Evolutionary conservation across 2,113 vertebrate genomes (phyloP).

Genomic region (Archocentrus centrarchus): DNA sequence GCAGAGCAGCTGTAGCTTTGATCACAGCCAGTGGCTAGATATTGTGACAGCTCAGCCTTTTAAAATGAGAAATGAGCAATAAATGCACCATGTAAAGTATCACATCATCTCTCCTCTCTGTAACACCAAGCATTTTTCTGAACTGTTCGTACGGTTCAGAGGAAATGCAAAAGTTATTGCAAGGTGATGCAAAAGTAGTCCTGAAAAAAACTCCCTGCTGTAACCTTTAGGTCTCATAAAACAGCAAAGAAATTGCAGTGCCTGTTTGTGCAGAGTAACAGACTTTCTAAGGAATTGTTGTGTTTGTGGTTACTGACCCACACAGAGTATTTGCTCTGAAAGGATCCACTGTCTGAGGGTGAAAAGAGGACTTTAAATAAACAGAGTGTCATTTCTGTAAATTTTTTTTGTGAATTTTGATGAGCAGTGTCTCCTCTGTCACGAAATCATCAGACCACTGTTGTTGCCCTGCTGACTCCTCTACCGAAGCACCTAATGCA

Average conservation of each 20-base stretch:
- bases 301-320: constrained; percentile 11
- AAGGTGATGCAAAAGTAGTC: neutral
- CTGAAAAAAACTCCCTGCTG: neutral
- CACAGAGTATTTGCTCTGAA: constrained; percentile 11
- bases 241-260: neutral
- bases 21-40: constrained; percentile 8
- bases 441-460: constrained; percentile 11
- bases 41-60: constrained; percentile 15
- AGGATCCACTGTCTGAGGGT: neutral
- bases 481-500: constrained; percentile 49
- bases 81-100: neutral
- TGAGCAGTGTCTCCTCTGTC: constrained; percentile 27
- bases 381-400: neutral
- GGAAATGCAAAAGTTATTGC: constrained; percentile 3
- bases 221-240: neutral
- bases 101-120: neutral
- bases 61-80: constrained; percentile 12
- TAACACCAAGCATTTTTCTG: neutral
- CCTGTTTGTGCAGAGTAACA: neutral
- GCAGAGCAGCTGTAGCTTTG: constrained; percentile 9
- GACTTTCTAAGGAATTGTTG: neutral
- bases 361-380: neutral
- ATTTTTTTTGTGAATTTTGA: neutral
- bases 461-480: constrained; percentile 42
- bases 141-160: neutral